Evolutionary conservation across 2,888 invertebrate genomes (phyloP), one percentile per base, ranked within the genome.

Genomic region (Brenthis ino): DNA sequence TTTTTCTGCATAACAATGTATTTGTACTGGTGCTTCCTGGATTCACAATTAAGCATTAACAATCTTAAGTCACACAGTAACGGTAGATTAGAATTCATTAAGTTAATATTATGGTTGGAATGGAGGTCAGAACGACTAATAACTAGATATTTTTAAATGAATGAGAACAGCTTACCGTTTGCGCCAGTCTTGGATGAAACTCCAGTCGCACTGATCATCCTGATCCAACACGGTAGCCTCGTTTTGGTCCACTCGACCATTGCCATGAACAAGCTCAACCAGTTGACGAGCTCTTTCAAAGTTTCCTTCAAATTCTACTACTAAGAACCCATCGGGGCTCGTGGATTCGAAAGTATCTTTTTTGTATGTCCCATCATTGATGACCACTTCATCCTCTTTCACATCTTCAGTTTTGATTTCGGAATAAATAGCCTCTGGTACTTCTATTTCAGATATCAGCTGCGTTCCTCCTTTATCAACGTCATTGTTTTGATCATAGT

Each of bases 161-260:
- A 65, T 64, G 68, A 74, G 70, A 78, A 65, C 64, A 47, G 84
- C 88, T 82, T 87, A 95, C 95, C 95, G 94, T 87, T 95, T 94
- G 80, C 96, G 93, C 96, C 96, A 96, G 80, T 95, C 94, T 84
- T 96, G 96, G 61, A 96, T 95, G 82, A 95, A 96, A 81, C 96
- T 95, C 96, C 96, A 96, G 82, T 96, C 96, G 73, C 95, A 95
- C 74, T 94, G 93, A 77, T 89, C 90, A 48, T 91, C 91, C 66
- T 92, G 91, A 58, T 93, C 93, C 28, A 92, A 81, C 57, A 92
- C 84, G 1, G 85, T 91, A 0, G 92, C 91, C 70, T 93, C 93
- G 72, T 92, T 91, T 65, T 88, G 91, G 64, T 92, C 89, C 2
- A 77, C 69, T 67, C 87, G 87, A 72, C 87, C 87, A 1, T 89